Percentiles rank a stretch among this genome's conserved stretches.
phyloP scores from a whole-genome alignment of 2,888 invertebrate species.

The Phrixothrix hirtus region DNA sequence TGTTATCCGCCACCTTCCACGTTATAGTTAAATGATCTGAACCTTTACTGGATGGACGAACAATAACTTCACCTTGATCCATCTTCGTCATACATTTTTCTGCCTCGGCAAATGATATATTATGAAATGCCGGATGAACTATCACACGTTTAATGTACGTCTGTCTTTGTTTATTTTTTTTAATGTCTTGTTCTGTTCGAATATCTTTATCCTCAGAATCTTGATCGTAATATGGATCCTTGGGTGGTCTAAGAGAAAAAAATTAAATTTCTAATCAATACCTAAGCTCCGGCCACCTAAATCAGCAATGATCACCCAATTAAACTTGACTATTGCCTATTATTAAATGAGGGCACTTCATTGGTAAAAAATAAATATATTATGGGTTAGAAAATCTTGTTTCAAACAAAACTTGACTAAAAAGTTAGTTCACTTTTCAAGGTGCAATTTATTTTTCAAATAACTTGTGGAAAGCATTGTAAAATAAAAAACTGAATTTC shows the following conservation, averaged over 20 bases:
- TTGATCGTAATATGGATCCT: constrained; percentile 90
- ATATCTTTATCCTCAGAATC: constrained; percentile 80
- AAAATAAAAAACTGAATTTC: too few relatives aligned
- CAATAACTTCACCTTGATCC: constrained; percentile 96
- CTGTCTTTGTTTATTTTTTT: constrained; percentile 79
- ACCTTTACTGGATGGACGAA: constrained; percentile 96
- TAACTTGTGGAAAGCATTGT: too few relatives aligned
- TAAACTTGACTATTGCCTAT: too few relatives aligned
- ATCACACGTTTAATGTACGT: constrained; percentile 95
- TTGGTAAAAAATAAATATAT: too few relatives aligned
- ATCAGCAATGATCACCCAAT: too few relatives aligned
- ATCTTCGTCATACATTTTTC: constrained; percentile 87
- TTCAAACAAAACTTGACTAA: too few relatives aligned
- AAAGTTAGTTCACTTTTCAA: too few relatives aligned
- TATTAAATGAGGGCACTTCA: too few relatives aligned
- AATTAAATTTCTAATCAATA: not conserved
- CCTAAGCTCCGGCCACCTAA: too few relatives aligned
- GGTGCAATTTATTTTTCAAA: too few relatives aligned
- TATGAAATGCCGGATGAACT: constrained; percentile 96
- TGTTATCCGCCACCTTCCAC: constrained; percentile 95
- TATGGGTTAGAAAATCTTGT: too few relatives aligned
- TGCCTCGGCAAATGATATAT: constrained; percentile 91
- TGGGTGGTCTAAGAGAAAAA: constrained; percentile 66
- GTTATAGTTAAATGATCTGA: constrained; percentile 95
- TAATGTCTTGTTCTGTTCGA: constrained; percentile 77